phyloP scores from a whole-genome alignment of 2,113 vertebrate species.

The Cephalopholis sonnerati region DNA sequence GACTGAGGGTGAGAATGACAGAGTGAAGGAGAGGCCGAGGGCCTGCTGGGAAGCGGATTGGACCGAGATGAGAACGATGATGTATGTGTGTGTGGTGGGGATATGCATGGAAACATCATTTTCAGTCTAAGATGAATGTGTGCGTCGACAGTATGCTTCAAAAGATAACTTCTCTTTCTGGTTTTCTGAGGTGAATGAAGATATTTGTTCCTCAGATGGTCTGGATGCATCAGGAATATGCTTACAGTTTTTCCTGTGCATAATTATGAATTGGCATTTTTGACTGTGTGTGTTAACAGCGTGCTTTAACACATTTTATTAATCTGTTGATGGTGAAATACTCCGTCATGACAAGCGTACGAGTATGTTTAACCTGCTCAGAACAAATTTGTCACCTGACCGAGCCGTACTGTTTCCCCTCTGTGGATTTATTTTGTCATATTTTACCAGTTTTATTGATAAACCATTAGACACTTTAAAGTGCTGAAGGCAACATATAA shows the following conservation, averaged over 20 bases:
- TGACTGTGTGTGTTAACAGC: not conserved
- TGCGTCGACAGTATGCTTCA: too few species aligned
- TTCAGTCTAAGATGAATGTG: too few species aligned
- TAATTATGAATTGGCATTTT: too few species aligned
- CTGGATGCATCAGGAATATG: too few species aligned
- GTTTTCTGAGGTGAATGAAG: too few species aligned
- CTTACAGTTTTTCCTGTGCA: not conserved
- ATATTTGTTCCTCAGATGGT: too few species aligned
- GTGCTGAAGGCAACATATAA: not conserved
- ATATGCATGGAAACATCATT: too few species aligned
- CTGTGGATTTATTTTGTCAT: not conserved
- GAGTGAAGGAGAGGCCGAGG: not conserved
- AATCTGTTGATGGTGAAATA: not conserved
- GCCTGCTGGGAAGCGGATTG: constrained; percentile 10
- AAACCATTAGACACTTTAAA: not conserved
- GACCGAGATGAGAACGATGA: not conserved
- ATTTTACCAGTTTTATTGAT: not conserved
- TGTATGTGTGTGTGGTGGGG: too few species aligned
- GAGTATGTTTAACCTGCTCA: not conserved
- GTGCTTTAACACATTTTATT: not conserved
- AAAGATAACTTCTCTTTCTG: too few species aligned
- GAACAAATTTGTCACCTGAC: too few species aligned
- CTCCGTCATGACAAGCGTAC: not conserved
- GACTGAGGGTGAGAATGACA: not conserved
- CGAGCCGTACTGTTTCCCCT: not conserved